Conservation (phyloP, 2,113 vertebrate genomes). For the Neofelis nebulosa region DNA sequence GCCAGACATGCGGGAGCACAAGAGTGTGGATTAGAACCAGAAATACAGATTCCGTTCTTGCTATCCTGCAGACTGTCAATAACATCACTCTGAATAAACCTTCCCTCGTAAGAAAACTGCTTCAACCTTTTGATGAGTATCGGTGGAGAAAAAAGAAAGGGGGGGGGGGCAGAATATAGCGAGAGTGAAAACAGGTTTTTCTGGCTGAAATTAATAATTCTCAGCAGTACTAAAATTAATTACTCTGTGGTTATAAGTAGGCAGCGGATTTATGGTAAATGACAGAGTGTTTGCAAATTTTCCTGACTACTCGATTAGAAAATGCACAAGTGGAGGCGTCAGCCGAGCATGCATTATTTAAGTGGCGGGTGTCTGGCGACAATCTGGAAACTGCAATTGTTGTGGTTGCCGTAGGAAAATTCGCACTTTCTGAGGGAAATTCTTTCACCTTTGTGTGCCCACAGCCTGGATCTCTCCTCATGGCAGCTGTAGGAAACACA, state of each 20-base stretch:
- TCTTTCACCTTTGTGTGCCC: slow-evolving; percentile 90
- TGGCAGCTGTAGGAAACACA: slow-evolving; percentile 88
- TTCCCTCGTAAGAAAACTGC: slow-evolving; percentile 48
- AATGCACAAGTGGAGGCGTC: slow-evolving; percentile 84
- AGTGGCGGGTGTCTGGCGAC: slow-evolving; percentile 88
- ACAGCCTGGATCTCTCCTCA: slow-evolving; percentile 86
- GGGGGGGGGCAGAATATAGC: slow-evolving; percentile 8
- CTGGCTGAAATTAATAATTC: slow-evolving; percentile 85
- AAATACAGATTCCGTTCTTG: slow-evolving; percentile 57
- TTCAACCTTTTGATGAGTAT: slow-evolving; percentile 56
- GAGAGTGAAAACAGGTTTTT: slow-evolving; percentile 72
- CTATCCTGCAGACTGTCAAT: slow-evolving; percentile 31
- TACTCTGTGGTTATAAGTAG: slow-evolving; percentile 85
- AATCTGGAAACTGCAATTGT: slow-evolving; percentile 87
- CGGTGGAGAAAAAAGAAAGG: slow-evolving; percentile 31
- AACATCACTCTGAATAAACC: slow-evolving; percentile 52
- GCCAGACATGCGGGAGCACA: neutral
- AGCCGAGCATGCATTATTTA: slow-evolving; percentile 89
- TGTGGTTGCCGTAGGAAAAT: slow-evolving; percentile 88
- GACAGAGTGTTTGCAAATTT: slow-evolving; percentile 88
- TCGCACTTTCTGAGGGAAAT: slow-evolving; percentile 89
- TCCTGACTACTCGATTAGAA: slow-evolving; percentile 87
- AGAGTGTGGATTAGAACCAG: slow-evolving; percentile 61
- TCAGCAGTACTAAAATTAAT: slow-evolving; percentile 86
- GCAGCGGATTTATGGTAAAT: slow-evolving; percentile 91